Evolutionary conservation across 2,113 vertebrate species (phyloP).

Genomic region (Coptodon rendalli): DNA sequence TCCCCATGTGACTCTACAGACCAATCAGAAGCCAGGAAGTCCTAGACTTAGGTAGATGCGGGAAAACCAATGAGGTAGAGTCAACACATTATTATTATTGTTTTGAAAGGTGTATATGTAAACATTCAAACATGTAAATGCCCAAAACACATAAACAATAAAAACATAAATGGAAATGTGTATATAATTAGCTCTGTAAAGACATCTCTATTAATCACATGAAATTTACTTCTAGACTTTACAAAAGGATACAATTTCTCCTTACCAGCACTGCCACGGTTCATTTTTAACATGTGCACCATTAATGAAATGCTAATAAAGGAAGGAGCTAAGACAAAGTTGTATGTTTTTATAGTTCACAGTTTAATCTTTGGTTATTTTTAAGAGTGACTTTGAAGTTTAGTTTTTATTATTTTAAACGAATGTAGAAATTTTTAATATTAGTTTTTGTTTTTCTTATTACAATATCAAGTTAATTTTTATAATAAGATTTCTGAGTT

Average conservation of each 20-base stretch:
- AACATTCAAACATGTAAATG: background rate
- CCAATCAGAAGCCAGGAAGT: background rate
- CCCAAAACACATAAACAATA: rapidly evolving
- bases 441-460: background rate
- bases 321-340: background rate
- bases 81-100: background rate
- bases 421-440: rapidly evolving
- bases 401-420: background rate
- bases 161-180: background rate
- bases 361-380: rapidly evolving
- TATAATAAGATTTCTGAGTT: background rate
- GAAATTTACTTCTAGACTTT: background rate
- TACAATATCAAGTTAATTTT: background rate
- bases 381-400: rapidly evolving
- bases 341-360: background rate
- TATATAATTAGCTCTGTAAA: background rate
- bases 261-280: background rate
- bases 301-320: background rate
- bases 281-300: background rate
- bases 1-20: background rate
- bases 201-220: background rate
- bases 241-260: background rate
- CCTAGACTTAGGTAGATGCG: background rate
- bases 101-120: background rate
- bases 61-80: background rate